Base-by-base conservation (phyloP, 2,888 invertebrate species). In the Phortica okadai region DNA sequence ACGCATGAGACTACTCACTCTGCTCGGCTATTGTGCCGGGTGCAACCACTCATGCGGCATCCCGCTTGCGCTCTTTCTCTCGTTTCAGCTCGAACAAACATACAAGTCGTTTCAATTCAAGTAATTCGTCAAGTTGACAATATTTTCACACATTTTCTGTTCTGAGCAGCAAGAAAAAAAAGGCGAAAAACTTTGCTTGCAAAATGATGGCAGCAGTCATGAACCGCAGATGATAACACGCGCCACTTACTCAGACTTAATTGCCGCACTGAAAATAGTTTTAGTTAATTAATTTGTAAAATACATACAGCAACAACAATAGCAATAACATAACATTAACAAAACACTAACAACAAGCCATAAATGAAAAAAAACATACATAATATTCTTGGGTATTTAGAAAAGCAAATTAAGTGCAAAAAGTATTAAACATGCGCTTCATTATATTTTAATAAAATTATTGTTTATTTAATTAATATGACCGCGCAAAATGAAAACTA, bases 381-480 rank as follows among this genome's bases (percentile, higher is more conserved):
- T 33, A 2, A 2, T 33, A 3, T 33, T 33, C 3, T 33, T 33
- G 33, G 33, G 3, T 33, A 44, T 67, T 80, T 79, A 77, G 21
- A 73, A 50, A 62, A 64, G 33, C 74, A 73, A 77, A 82, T 72
- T 64, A 64, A 64, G 64, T 41, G 25, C 50, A 69, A 11, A 44
- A 42, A 66, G 42, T 41, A 82, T 72, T 76, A 79, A 81, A 77
- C 81, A 81, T 79, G 81, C 83, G 77, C 75, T 74, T 77, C 84
- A 80, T 75, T 54, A 77, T 78, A 83, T 74, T 83, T 78, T 66
- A 72, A 79, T 80, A 75, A 77, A 84, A 82, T 77, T 59, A n/a
- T 74, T 77, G 74, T 78, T 77, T 78, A 73, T 73, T 33, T 77
- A 11, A 33, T 41, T 41, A 41, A 25, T 66, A 42, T 25, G 54